These are phyloP conservation scores for Hirudo medicinalis DNA, from an alignment of 1,140 invertebrate genomes.

Conservation along the genomic window DNA sequence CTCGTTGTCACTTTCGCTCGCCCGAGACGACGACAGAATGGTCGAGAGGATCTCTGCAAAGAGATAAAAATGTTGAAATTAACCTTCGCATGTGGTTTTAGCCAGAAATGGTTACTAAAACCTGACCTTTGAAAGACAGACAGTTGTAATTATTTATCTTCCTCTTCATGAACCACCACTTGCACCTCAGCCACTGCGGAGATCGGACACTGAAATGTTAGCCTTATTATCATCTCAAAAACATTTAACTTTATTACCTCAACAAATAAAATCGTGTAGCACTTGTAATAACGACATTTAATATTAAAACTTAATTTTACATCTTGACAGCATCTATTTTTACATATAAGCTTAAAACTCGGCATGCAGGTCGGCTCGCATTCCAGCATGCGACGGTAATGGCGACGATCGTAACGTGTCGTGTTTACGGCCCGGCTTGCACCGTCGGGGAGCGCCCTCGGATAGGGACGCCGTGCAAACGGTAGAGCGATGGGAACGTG, in stretches of 20 bases:
- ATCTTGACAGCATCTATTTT: background rate
- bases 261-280: background rate
- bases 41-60: too few relatives aligned
- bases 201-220: constrained; percentile 38
- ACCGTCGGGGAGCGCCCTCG: too few relatives aligned
- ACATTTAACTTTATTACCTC: too few relatives aligned
- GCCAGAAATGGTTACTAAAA: too few relatives aligned
- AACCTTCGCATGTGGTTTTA: too few relatives aligned
- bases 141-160: constrained; percentile 39
- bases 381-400: background rate
- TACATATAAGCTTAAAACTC: background rate
- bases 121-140: constrained; percentile 36
- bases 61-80: background rate
- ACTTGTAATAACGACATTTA: background rate
- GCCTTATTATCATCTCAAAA: constrained; percentile 25
- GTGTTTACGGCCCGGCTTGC: too few relatives aligned
- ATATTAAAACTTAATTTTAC: background rate
- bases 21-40: too few relatives aligned
- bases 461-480: too few relatives aligned
- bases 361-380: background rate
- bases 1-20: too few relatives aligned
- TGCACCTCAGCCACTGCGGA: constrained; percentile 45
- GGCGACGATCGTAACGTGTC: background rate
- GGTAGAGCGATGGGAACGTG: too few relatives aligned
- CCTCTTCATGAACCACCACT: constrained; percentile 45